Evolutionary conservation across 1,140 invertebrate species (phyloP).

Genomic region (Sinonovacula constricta): DNA sequence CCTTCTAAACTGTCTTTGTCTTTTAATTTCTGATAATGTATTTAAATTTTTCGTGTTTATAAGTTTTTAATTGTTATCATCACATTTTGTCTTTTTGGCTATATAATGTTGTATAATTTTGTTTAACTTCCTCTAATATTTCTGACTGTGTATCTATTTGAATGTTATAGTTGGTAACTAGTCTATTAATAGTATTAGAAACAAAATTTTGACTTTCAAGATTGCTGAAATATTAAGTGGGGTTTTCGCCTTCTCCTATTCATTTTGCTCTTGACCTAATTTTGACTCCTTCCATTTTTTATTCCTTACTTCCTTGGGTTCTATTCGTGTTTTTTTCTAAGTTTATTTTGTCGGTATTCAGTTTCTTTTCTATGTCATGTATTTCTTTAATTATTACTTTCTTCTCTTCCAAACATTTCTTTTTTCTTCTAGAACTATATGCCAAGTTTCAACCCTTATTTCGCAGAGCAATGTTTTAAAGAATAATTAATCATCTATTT

Average conservation of each 20-base stretch:
- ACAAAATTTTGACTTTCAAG: neutral
- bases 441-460: no score
- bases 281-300: neutral
- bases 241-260: neutral
- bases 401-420: no score
- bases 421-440: no score
- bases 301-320: no score
- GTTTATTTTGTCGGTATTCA: no score
- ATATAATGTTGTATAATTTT: neutral
- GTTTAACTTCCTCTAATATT: neutral
- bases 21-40: neutral
- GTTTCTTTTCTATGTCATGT: no score
- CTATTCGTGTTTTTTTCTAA: no score
- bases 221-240: neutral
- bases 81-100: neutral
- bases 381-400: no score
- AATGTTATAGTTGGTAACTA: neutral
- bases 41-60: neutral
- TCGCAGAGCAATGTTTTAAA: no score
- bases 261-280: neutral
- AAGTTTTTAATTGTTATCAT: neutral
- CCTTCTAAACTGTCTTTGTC: neutral
- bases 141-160: neutral
- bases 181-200: neutral
- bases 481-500: no score